phyloP scores from a whole-genome alignment of 1,140 invertebrate species.

The Ostrea denselamellosa region DNA sequence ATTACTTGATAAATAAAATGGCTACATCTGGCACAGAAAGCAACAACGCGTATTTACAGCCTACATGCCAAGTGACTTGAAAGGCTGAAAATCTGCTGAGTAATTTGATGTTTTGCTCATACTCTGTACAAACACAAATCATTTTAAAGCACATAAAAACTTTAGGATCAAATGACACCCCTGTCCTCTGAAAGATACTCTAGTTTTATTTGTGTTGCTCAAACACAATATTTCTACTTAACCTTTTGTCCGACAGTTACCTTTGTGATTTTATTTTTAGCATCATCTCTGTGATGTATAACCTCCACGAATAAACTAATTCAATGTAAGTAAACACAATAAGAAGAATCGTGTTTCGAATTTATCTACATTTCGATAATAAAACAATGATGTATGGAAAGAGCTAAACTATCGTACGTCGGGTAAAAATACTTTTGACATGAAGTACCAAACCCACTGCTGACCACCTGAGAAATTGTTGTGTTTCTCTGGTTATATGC shows the following conservation, averaged over 20 bases:
- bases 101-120: not conserved
- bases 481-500: too few species aligned
- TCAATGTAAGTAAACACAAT: not conserved
- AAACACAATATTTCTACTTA: conserved; percentile 16
- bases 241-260: conserved; percentile 7
- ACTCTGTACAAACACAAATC: not conserved
- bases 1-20: too few species aligned
- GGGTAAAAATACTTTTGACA: too few species aligned
- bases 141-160: not conserved
- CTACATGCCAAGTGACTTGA: not conserved
- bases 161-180: conserved; percentile 13
- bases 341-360: not conserved
- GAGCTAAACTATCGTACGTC: too few species aligned
- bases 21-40: too few species aligned
- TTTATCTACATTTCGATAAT: conserved; percentile 11
- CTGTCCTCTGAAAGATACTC: not conserved
- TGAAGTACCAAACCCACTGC: too few species aligned
- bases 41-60: too few species aligned
- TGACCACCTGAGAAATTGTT: too few species aligned
- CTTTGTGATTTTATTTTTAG: conserved; percentile 7
- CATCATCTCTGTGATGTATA: not conserved
- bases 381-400: not conserved
- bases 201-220: not conserved
- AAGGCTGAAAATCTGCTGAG: not conserved
- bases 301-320: not conserved